phyloP scores from a whole-genome alignment of 2,797 vertebrate species.

The Ctenosaura bakeri region DNA sequence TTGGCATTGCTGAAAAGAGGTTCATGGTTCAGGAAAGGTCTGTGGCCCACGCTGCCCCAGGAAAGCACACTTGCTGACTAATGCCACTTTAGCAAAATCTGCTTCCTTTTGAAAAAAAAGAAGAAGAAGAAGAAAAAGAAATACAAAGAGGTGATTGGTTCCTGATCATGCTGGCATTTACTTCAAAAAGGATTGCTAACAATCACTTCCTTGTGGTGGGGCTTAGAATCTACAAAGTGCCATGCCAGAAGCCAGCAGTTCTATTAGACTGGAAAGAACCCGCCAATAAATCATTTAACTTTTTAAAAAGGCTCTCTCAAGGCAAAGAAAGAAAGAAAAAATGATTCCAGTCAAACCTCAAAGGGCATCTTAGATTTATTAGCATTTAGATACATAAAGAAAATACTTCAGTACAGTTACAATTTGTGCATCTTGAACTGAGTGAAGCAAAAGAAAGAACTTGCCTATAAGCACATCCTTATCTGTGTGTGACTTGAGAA shows the following conservation, averaged over 20 bases:
- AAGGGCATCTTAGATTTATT: conserved; percentile 11
- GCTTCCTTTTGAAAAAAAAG: conserved; percentile 40
- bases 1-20: neutral
- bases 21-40: neutral
- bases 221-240: neutral
- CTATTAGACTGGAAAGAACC: neutral
- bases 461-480: conserved; percentile 6
- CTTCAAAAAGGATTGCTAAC: conserved; percentile 49
- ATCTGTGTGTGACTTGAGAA: conserved; percentile 21
- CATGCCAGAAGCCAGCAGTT: conserved; percentile 48
- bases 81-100: conserved; percentile 21
- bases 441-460: conserved; percentile 5
- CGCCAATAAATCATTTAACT: neutral
- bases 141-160: conserved; percentile 36
- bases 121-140: conserved; percentile 43
- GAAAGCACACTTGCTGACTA: conserved; percentile 35
- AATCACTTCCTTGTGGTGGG: conserved; percentile 47
- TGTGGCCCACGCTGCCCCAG: neutral
- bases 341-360: neutral
- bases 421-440: conserved; percentile 11
- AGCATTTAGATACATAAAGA: neutral
- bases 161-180: neutral
- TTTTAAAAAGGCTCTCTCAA: neutral
- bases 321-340: neutral
- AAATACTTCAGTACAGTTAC: neutral